Conservation (phyloP, 1,140 invertebrate genomes). For the Paraescarpia echinospica region DNA sequence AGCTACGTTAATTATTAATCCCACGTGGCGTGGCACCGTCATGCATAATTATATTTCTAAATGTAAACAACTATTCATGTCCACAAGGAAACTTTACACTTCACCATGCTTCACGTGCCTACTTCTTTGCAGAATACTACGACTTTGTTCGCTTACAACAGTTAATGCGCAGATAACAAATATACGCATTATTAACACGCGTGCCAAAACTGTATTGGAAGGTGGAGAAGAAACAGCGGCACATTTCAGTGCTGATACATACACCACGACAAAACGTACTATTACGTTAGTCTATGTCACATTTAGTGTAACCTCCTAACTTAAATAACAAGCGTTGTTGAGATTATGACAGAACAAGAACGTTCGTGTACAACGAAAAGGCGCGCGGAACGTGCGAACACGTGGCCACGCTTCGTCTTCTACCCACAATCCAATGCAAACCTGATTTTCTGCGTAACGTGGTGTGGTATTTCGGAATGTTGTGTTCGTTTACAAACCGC, state of each 20-base stretch:
- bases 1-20: neutral
- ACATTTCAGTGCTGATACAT: neutral
- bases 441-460: neutral
- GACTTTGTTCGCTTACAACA: neutral
- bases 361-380: neutral
- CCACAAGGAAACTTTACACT: neutral
- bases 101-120: neutral
- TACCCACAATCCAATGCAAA: neutral
- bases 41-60: neutral
- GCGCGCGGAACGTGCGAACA: conserved; percentile 2
- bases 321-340: neutral
- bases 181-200: neutral
- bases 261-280: neutral
- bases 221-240: neutral
- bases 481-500: neutral
- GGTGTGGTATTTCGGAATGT: neutral
- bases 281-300: neutral
- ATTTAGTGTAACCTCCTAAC: neutral
- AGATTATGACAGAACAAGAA: neutral
- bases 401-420: neutral
- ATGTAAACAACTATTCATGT: neutral
- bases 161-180: neutral
- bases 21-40: neutral
- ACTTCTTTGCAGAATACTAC: neutral
- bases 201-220: no score